Conservation (phyloP, 2,888 invertebrate species). For the Leptinotarsa haldemani region DNA sequence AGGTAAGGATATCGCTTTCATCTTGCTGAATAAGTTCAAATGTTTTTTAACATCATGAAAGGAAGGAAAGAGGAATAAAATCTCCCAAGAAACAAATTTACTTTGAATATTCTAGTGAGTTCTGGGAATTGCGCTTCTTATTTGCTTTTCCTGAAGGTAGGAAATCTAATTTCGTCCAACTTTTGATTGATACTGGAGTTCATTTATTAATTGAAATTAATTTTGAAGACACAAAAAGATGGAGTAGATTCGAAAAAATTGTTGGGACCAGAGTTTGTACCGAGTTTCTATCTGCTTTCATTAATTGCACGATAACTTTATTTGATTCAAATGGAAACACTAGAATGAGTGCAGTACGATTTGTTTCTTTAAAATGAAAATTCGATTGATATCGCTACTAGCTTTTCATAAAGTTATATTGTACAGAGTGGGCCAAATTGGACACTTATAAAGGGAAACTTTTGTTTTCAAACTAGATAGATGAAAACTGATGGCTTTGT, state of each 20-base stretch:
- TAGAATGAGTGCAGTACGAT: too few species aligned
- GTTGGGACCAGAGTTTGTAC: too few species aligned
- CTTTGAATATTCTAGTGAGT: neutral
- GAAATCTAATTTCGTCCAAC: constrained; percentile 3
- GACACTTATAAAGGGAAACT: too few species aligned
- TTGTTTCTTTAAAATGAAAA: too few species aligned
- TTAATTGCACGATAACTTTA: too few species aligned
- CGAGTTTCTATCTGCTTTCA: too few species aligned
- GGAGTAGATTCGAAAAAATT: neutral
- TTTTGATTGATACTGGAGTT: constrained; percentile 2
- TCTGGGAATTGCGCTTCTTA: constrained; percentile 1
- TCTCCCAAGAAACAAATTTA: neutral
- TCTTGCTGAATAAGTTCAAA: neutral
- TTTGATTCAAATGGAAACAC: too few species aligned
- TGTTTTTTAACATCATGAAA: neutral
- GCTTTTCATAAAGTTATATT: too few species aligned
- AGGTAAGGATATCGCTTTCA: neutral
- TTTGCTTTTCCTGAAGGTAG: neutral
- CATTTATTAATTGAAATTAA: neutral
- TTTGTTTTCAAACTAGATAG: too few species aligned
- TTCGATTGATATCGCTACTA: too few species aligned
- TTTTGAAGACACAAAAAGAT: neutral
- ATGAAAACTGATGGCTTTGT: too few species aligned
- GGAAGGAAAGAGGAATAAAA: neutral
- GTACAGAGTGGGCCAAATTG: too few species aligned